phyloP scores from a whole-genome alignment of 2,888 invertebrate genomes.

The Cloeon dipterum region DNA sequence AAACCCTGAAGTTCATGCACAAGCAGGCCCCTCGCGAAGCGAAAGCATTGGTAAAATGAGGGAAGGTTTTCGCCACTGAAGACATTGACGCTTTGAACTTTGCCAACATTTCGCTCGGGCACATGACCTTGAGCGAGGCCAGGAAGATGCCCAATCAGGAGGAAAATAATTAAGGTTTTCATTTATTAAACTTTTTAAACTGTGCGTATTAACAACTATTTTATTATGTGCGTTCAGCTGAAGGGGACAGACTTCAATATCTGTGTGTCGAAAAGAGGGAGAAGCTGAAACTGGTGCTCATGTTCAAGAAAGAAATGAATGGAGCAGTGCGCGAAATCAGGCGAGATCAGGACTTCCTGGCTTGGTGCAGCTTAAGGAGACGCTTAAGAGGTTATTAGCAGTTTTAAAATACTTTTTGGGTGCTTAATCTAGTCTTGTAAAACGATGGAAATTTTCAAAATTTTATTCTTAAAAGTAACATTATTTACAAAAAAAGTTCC shows the following conservation, averaged over 20 bases:
- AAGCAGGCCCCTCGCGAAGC: constrained; percentile 96
- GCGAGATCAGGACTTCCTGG: constrained; percentile 66
- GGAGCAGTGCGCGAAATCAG: constrained; percentile 82
- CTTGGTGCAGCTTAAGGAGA: constrained; percentile 57
- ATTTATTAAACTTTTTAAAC: too few species aligned
- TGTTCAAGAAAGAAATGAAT: constrained; percentile 76
- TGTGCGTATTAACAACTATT: too few species aligned
- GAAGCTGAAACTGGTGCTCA: constrained; percentile 47
- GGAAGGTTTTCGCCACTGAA: constrained; percentile 89
- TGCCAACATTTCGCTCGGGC: constrained; percentile 67
- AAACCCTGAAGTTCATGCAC: neutral
- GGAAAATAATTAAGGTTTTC: too few species aligned
- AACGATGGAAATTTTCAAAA: too few species aligned
- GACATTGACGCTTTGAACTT: constrained; percentile 99
- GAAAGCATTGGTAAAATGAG: constrained; percentile 79
- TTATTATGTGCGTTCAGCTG: too few species aligned
- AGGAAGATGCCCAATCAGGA: constrained; percentile 98
- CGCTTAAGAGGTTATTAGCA: constrained; percentile 51
- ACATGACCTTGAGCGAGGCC: constrained; percentile 92
- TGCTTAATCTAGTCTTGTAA: too few species aligned
- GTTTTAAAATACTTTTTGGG: too few species aligned
- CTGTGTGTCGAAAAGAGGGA: constrained; percentile 56
- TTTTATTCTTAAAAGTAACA: too few species aligned
- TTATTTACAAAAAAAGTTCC: too few species aligned
- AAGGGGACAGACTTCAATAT: too few species aligned